Conservation (phyloP, 1,140 invertebrate genomes). For the Cryptotermes secundus region DNA sequence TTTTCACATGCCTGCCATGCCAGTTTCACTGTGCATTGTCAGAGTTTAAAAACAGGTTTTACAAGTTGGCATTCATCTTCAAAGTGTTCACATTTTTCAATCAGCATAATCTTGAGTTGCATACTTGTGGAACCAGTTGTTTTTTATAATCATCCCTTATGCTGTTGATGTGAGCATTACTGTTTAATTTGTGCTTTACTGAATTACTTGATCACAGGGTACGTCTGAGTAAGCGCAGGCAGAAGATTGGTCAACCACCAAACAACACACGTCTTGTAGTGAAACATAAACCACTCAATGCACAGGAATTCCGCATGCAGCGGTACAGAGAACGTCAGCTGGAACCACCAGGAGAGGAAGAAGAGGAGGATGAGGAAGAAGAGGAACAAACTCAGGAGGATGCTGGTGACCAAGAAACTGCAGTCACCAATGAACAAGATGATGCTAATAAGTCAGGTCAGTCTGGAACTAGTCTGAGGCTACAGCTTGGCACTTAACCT, state of each 20-base stretch:
- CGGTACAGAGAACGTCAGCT: conserved; percentile 82
- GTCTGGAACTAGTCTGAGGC: neutral
- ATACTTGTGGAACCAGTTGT: neutral
- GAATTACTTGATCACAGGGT: conserved; percentile 57
- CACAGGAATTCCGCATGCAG: conserved; percentile 83
- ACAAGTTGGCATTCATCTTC: no score
- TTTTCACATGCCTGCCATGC: no score
- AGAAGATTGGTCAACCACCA: conserved; percentile 68
- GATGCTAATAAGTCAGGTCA: conserved; percentile 35
- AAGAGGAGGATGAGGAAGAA: conserved; percentile 66
- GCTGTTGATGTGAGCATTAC: neutral
- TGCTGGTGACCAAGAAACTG: conserved; percentile 47
- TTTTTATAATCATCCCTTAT: neutral
- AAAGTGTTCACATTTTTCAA: no score
- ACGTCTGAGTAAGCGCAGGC: conserved; percentile 83
- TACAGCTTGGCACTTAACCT: no score
- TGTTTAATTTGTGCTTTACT: neutral
- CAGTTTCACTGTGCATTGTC: no score
- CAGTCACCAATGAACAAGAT: conserved; percentile 42
- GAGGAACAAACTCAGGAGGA: conserved; percentile 45
- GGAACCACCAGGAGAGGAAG: conserved; percentile 77
- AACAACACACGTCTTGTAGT: conserved; percentile 86
- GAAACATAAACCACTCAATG: conserved; percentile 85
- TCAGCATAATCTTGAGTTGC: no score
- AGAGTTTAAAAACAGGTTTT: no score